Base-by-base conservation (phyloP, 2,113 vertebrate species). In the Cebidichthys violaceus region DNA sequence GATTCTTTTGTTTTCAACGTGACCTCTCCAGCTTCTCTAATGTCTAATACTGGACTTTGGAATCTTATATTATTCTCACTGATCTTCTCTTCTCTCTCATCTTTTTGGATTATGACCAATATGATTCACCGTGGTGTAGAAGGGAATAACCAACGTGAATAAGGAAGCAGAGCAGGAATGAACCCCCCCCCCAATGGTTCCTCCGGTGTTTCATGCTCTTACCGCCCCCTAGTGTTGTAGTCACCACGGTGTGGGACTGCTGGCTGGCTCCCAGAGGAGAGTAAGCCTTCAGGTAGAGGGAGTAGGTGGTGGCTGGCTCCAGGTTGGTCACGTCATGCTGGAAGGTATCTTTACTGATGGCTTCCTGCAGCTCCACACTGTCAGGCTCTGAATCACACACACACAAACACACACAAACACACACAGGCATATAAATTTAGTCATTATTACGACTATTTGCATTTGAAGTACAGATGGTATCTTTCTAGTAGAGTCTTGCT, bases 321-420 rank as follows among this genome's bases (percentile, higher is more conserved):
- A 95, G 94, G 90, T 92, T 93, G 60, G 69, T 89, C 65, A 96
- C 90, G 8, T 95, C 82, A 0, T 95, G 94, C 60, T 94, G 90
- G 68, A 94, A 96, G 5, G 88, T 94, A 7, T 88, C 92, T 91
- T 95, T 96, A 61, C 95, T 96, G 35, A 96, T 93, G 0, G 96
- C 95, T 65, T 96, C 96, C 84, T 96, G 95, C 59, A 96, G 92
- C 90, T 96, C 95, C 24, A 81, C 86, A 66, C 87, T 91, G 62
- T 95, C 94, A 0, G 94, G 86, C 70, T 96, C 94, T 96, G 86
- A 27, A 81, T 1, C n/a, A 84, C 54, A 81, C 61, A 29, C 57
- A 60, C 29, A 33, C 15, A 27, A 11, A 50, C 18, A 9, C 47
- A 50, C 47, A 77, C 45, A 45, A 14, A 45, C 13, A 74, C 39